Conservation (phyloP, 2,888 invertebrate genomes). For the Acanthosepion esculentum region DNA sequence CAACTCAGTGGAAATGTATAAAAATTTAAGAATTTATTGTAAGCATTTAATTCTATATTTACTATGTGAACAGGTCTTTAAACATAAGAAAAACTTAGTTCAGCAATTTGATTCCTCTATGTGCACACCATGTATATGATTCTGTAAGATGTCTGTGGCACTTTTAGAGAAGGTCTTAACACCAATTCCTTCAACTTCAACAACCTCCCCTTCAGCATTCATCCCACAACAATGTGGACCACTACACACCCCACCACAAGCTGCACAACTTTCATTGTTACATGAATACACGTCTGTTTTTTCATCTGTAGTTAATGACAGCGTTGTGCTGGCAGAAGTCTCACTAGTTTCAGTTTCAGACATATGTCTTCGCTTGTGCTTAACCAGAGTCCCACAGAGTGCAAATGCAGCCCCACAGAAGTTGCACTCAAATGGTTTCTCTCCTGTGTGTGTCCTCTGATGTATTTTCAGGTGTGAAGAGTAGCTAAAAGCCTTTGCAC, state of each 20-base stretch:
- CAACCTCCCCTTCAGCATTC: neutral
- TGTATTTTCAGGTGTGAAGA: conserved; percentile 41
- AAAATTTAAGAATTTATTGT: neutral
- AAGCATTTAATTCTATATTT: neutral
- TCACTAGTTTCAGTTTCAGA: neutral
- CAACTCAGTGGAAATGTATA: neutral
- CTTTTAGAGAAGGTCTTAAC: conserved; percentile 24
- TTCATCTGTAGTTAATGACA: neutral
- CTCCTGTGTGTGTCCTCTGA: conserved; percentile 43
- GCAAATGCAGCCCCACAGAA: conserved; percentile 35
- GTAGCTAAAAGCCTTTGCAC: conserved; percentile 36
- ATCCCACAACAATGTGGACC: neutral
- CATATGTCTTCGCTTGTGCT: neutral
- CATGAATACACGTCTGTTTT: neutral
- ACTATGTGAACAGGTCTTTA: neutral
- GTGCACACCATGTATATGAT: conserved; percentile 37
- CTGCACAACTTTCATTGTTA: neutral
- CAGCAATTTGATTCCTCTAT: neutral
- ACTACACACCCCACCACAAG: neutral
- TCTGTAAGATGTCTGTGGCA: neutral
- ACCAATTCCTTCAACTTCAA: neutral
- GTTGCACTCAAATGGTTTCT: conserved; percentile 43
- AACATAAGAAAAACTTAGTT: neutral
- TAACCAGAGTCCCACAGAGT: conserved; percentile 40
- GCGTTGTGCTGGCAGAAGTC: neutral